Base-by-base conservation (phyloP, 2,888 invertebrate genomes). In the Eupithecia abbreviata region DNA sequence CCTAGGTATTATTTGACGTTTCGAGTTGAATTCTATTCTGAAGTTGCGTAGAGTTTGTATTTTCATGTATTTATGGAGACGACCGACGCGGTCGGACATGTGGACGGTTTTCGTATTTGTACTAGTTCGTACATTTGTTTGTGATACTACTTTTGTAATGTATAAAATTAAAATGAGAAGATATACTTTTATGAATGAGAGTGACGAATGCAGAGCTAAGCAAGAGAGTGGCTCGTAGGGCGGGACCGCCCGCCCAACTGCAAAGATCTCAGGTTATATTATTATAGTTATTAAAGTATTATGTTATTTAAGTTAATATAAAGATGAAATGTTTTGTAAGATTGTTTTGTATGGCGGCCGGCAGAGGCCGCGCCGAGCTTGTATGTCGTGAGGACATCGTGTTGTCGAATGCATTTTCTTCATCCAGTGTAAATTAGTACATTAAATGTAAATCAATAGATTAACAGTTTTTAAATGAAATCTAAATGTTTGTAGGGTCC, bases 71-170 rank as follows among this genome's bases (percentile, higher is more conserved):
- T 90, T 91, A 91, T 45, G 45, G 93, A 92, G 91, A 87, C 90
- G 93, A 87, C 87, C 93, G 89, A 91, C 86, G 85, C 79, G 85
- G 84, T 83, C 82, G 85, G 90, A 86, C 92, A 91, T 91, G 91
- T 92, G 91, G 91, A 92, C 91, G 91, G 91, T 92, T 92, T 91
- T 93, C 90, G 91, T 93, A 93, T 92, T 91, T 93, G 93, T 93
- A 94, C 94, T 93, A 93, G 94, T 93, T 94, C 90, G 95, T 95
- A 95, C 95, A 94, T 95, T 95, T 94, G 93, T 95, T 95, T 95
- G 95, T 95, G 95, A 95, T 95, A 95, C 95, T 95, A 95, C 95
- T 93, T 94, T 94, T 95, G 94, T 95, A 94, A 95, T 94, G 92
- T 93, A 93, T 93, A 93, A 93, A 94, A 90, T 90, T 91, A 90